phyloP scores from a whole-genome alignment of 2,888 invertebrate genomes.

The Caenorhabditis sp. region DNA sequence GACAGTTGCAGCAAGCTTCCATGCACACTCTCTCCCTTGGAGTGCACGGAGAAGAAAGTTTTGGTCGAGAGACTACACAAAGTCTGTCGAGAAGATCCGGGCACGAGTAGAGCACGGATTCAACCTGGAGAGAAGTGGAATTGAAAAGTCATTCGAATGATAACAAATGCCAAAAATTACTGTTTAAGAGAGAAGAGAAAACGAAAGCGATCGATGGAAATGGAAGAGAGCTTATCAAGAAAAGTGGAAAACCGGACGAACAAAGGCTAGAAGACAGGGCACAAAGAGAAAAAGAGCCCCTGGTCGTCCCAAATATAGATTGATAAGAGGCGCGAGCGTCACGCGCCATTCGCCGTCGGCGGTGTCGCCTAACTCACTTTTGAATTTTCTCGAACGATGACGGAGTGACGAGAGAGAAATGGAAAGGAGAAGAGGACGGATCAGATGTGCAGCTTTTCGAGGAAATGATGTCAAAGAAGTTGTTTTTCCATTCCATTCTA shows the following conservation, averaged over 20 bases:
- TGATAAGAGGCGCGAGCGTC: conserved; percentile 27
- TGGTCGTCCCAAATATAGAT: conserved; percentile 12
- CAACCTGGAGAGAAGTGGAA: conserved; percentile 24
- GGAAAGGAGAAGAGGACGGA: conserved; percentile 14
- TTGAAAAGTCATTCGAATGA: too few species aligned
- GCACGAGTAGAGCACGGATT: conserved; percentile 34
- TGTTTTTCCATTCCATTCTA: too few species aligned
- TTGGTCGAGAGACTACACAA: conserved; percentile 41
- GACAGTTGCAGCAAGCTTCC: conserved; percentile 68
- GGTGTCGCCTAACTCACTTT: conserved; percentile 18
- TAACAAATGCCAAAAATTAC: too few species aligned
- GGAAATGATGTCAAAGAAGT: conserved; percentile 27
- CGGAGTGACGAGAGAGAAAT: conserved; percentile 3
- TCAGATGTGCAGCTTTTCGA: background rate
- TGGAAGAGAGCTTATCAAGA: background rate
- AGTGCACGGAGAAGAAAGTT: conserved; percentile 64
- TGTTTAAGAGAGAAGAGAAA: too few species aligned
- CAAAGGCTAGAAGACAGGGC: conserved; percentile 11
- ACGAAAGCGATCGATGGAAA: background rate
- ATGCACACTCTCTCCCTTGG: conserved; percentile 75
- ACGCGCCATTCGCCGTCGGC: conserved; percentile 1
- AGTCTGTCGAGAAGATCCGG: conserved; percentile 49
- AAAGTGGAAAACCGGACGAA: background rate
- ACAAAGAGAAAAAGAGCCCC: conserved; percentile 5
- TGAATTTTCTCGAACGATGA: conserved; percentile 6